phyloP scores from a whole-genome alignment of 2,113 vertebrate genomes.

The Corythornis madagascariensis region DNA sequence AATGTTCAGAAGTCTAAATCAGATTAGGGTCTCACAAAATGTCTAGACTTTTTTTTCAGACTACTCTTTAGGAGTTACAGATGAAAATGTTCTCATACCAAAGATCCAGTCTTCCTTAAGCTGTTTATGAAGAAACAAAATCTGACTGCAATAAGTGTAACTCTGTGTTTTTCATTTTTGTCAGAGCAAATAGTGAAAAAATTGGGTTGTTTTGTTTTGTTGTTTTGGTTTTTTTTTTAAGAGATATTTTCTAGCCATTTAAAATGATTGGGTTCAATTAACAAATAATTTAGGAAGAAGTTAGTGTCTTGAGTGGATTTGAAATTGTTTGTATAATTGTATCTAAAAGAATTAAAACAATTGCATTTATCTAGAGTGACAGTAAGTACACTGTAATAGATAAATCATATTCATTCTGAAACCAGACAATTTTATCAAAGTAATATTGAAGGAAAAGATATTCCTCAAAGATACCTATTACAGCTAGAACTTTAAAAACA shows the following conservation, averaged over 20 bases:
- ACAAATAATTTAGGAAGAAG: background rate
- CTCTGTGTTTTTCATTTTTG: background rate
- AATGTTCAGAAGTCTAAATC: background rate
- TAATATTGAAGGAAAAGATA: slow-evolving; percentile 1
- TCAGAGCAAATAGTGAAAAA: background rate
- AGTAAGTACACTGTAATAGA: background rate
- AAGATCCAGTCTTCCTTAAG: background rate
- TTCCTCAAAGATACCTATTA: background rate
- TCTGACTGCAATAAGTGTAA: background rate
- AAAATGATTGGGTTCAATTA: background rate
- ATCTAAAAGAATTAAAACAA: background rate
- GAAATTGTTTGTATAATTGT: background rate
- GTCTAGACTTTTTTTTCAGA: background rate
- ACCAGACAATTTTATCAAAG: background rate
- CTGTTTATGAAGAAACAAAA: background rate
- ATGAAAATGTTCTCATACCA: background rate
- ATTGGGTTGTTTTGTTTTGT: background rate
- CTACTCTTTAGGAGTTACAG: background rate
- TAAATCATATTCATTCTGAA: background rate
- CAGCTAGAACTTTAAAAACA: background rate
- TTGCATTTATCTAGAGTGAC: background rate
- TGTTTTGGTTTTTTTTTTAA: background rate
- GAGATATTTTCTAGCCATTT: background rate
- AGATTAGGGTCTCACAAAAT: background rate
- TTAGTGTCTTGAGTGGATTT: background rate